These are phyloP conservation scores for Dicyrtomina minuta DNA, from an alignment of 2,888 invertebrate species.

Conservation along the genomic window DNA sequence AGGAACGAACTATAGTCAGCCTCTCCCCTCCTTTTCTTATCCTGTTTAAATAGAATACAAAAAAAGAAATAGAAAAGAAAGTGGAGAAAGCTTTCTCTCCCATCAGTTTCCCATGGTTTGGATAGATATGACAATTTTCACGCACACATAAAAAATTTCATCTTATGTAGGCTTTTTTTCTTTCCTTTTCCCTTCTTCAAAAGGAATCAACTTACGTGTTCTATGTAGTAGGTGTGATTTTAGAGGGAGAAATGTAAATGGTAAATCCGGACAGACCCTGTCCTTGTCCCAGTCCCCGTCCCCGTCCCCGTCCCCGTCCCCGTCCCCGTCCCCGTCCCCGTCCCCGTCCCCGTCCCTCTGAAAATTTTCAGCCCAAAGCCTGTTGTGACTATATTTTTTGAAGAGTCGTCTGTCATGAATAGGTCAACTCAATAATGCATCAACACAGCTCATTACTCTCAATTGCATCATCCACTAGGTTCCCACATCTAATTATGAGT, in stretches of 20 bases:
- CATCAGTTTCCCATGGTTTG: too few relatives aligned
- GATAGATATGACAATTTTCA: too few relatives aligned
- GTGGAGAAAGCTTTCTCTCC: not conserved
- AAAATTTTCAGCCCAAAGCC: too few relatives aligned
- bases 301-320: not conserved
- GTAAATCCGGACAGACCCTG: not conserved
- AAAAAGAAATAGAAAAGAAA: not conserved
- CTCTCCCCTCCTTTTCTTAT: not conserved
- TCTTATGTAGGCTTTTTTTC: too few relatives aligned
- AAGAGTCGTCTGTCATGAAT: conserved; percentile 9
- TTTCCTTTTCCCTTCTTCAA: not conserved
- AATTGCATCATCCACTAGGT: conserved; percentile 38
- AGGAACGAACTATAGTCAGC: not conserved
- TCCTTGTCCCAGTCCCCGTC: not conserved
- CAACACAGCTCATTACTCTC: conserved; percentile 46
- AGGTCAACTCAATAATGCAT: conserved; percentile 36
- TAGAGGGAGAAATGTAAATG: not conserved
- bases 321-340: too few relatives aligned
- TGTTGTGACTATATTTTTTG: too few relatives aligned
- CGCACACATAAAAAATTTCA: too few relatives aligned
- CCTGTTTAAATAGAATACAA: not conserved
- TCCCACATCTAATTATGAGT: conserved; percentile 25
- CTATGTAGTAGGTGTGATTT: not conserved
- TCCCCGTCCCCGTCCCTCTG: too few relatives aligned
- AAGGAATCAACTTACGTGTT: too few relatives aligned